Conservation (phyloP, 2,113 vertebrate species). For the Zeus faber region DNA sequence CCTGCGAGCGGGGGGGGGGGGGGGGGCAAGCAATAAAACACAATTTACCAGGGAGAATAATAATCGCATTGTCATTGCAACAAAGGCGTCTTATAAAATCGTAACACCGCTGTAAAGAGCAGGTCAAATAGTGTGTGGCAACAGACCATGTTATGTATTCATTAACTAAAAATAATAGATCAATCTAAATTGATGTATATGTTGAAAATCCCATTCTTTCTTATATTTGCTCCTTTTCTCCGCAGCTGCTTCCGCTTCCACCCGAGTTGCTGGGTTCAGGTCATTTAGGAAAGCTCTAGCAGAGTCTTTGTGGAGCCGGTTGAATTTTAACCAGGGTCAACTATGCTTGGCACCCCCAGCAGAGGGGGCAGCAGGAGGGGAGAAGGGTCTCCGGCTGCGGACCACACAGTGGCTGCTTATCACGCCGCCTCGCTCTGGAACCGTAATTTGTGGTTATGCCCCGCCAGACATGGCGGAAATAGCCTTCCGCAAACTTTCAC, state of each 20-base stretch:
- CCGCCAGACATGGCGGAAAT: constrained; percentile 47
- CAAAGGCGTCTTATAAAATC: background rate
- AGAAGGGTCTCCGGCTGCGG: constrained; percentile 39
- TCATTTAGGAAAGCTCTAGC: constrained; percentile 25
- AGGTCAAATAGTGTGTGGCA: background rate
- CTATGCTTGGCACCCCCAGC: constrained; percentile 56
- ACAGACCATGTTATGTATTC: too few relatives aligned
- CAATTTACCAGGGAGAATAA: background rate
- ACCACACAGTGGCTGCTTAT: constrained; percentile 68
- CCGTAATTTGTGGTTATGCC: constrained; percentile 62
- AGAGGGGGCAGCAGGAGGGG: constrained; percentile 60
- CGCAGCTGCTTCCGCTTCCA: constrained; percentile 19
- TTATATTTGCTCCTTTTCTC: too few relatives aligned
- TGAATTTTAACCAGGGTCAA: constrained; percentile 68
- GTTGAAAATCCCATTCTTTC: too few relatives aligned
- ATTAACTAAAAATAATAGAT: too few relatives aligned
- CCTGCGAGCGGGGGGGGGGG: background rate
- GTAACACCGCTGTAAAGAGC: background rate
- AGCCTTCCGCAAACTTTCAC: constrained; percentile 55
- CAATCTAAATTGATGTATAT: too few relatives aligned
- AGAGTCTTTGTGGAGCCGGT: constrained; percentile 34
- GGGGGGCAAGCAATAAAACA: background rate
- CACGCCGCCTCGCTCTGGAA: constrained; percentile 49
- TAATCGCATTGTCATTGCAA: background rate
- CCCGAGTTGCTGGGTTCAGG: constrained; percentile 10